A percentile compares a stretch with the other conserved stretches of the same genome.
Evolutionary conservation across 2,113 vertebrate species (phyloP).

Genomic region (Lagopus leucura): DNA sequence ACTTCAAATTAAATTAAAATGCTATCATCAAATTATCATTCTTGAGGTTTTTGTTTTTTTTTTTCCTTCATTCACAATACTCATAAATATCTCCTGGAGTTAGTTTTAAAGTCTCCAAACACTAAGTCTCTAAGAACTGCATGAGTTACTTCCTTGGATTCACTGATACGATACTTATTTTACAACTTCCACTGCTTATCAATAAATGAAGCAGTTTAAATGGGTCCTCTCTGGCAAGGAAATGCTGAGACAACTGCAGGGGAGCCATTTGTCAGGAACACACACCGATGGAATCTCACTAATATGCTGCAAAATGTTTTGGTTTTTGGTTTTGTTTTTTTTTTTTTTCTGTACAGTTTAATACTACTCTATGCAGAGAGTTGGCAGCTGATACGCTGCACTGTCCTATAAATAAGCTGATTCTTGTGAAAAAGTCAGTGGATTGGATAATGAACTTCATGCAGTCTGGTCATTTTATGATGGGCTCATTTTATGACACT

Average conservation of each 20-base stretch:
- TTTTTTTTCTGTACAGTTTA: conserved; percentile 2
- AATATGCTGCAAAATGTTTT: not conserved
- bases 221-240: conserved; percentile 36
- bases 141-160: conserved; percentile 18
- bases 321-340: not conserved
- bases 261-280: conserved; percentile 31
- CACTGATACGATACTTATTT: conserved; percentile 12
- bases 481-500: not conserved
- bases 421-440: conserved; percentile 37
- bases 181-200: conserved; percentile 36
- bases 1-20: conserved; percentile 72
- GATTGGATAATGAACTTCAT: conserved; percentile 18
- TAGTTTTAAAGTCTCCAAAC: conserved; percentile 28
- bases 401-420: conserved; percentile 23
- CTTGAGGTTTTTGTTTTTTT: not conserved
- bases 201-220: conserved; percentile 54
- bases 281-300: conserved; percentile 36
- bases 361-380: not conserved
- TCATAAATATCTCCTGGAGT: conserved; percentile 10
- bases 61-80: not conserved
- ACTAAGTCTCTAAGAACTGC: not conserved
- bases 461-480: conserved; percentile 13
- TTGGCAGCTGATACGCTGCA: not conserved
- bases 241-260: conserved; percentile 20
- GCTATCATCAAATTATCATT: conserved; percentile 24